Base-by-base conservation (phyloP, 2,113 vertebrate species). In the Equus quagga region DNA sequence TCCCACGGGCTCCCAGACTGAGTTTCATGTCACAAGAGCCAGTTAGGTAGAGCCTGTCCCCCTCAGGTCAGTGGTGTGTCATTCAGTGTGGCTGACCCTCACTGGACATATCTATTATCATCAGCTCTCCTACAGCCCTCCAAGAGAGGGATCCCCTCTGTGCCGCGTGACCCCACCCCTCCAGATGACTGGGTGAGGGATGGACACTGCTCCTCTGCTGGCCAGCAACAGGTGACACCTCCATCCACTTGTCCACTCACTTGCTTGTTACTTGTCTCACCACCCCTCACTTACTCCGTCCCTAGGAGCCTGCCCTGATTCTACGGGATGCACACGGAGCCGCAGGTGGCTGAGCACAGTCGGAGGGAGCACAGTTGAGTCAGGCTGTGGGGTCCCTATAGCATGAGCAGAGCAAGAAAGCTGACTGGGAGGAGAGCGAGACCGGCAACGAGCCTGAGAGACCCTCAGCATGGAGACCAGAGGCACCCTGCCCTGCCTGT, bases 251-350 rank as follows among this genome's bases (percentile, higher is more conserved):
- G 15, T 18, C 18, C 6, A 1, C 5, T 23, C 33, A 14, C 85
- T 19, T 46, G 11, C 36, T 46, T 13, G 51, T 58, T 36, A 49
- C 58, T 11, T 0, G 31, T 6, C 78, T 8, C 64, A 28, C 10
- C 21, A 3, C 10, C 70, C n/a, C 18, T 19, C 17, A 0, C 18
- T 2, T 14, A 10, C 46, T 18, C 4, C 14, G 44, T 6, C 11
- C 23, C 60, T 21, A 10, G 31, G 41, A 56, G 15, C 44, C n/a
- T 8, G 70, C 15, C 3, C 67, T 19, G 33, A 70, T n/a, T 46
- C 18, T 15, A 17, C 21, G 46, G 36, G 8, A 44, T 3, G 0
- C 70, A 72, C 6, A 10, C 12, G 31, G 60, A n/a, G 67, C 76
- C 31, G 26, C 4, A 41, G 14, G 36, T 1, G 46, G 54, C 33